Conservation (phyloP, 2,113 vertebrate species). For the Podarcis muralis region DNA sequence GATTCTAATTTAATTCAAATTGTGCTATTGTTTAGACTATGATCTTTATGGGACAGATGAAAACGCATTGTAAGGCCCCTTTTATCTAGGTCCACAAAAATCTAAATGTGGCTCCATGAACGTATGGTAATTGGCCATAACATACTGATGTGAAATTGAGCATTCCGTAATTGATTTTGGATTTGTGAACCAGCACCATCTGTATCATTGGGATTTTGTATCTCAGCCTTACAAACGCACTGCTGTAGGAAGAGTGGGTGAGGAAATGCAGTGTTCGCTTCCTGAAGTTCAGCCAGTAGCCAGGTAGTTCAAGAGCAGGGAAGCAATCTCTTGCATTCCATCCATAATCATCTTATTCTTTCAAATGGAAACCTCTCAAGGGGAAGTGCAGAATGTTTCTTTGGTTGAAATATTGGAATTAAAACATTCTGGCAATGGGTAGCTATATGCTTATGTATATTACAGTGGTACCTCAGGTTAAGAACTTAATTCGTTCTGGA, state of each 20-base stretch:
- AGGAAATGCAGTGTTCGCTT: accelerated
- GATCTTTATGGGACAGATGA: neutral
- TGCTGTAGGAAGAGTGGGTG: accelerated
- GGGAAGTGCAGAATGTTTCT: conserved; percentile 20
- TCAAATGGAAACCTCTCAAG: conserved; percentile 9
- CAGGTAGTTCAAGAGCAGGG: neutral
- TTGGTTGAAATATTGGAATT: conserved; percentile 32
- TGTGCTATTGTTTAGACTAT: neutral
- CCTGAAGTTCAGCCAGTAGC: neutral
- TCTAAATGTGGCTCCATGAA: accelerated
- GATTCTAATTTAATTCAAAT: neutral
- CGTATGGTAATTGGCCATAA: accelerated
- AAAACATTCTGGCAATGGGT: neutral
- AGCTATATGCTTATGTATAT: accelerated
- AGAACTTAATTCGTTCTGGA: too few species aligned
- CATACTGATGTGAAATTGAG: neutral
- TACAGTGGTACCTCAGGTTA: neutral
- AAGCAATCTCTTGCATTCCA: neutral
- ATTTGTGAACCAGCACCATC: neutral
- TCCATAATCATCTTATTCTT: conserved; percentile 28
- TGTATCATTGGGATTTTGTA: neutral
- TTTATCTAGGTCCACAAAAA: neutral
- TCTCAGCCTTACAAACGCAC: accelerated
- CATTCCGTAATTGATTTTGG: neutral
- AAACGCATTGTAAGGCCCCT: neutral